Evolutionary conservation across 2,113 vertebrate species (phyloP).

Genomic region (Bostrychus sinensis): DNA sequence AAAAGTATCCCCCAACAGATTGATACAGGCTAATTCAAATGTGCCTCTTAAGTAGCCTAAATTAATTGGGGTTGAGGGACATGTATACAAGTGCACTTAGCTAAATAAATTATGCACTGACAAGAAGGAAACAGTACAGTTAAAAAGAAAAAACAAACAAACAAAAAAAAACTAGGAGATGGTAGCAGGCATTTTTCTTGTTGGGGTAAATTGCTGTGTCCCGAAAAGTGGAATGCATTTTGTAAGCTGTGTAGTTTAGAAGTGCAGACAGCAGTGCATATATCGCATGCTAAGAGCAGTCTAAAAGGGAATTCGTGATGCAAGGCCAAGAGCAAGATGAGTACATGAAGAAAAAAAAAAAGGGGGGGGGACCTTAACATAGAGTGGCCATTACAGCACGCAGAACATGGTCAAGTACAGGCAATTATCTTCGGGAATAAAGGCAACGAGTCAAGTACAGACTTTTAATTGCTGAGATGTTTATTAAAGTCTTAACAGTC

Average conservation of each 20-base stretch:
- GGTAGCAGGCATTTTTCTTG: slow-evolving; percentile 14
- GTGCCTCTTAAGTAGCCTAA: slow-evolving; percentile 52
- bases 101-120: slow-evolving; percentile 51
- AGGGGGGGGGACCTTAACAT: slow-evolving; percentile 15
- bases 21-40: slow-evolving; percentile 44
- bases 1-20: slow-evolving; percentile 52
- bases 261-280: slow-evolving; percentile 44
- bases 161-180: not conserved
- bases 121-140: slow-evolving; percentile 47
- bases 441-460: not conserved
- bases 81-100: slow-evolving; percentile 49
- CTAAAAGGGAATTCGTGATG: slow-evolving; percentile 33
- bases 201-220: slow-evolving; percentile 43
- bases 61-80: slow-evolving; percentile 64
- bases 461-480: slow-evolving; percentile 9
- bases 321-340: slow-evolving; percentile 18
- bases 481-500: not conserved
- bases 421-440: slow-evolving; percentile 24
- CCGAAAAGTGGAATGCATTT: slow-evolving; percentile 27
- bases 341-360: slow-evolving; percentile 16
- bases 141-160: slow-evolving; percentile 44
- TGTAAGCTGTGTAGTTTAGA: slow-evolving; percentile 37
- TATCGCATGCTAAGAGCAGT: slow-evolving; percentile 42
- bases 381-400: not conserved
- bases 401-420: not conserved